Evolutionary conservation across 2,888 invertebrate species (phyloP), one percentile per base, ranked within the genome.

Genomic region (Lamellibrachia satsuma): DNA sequence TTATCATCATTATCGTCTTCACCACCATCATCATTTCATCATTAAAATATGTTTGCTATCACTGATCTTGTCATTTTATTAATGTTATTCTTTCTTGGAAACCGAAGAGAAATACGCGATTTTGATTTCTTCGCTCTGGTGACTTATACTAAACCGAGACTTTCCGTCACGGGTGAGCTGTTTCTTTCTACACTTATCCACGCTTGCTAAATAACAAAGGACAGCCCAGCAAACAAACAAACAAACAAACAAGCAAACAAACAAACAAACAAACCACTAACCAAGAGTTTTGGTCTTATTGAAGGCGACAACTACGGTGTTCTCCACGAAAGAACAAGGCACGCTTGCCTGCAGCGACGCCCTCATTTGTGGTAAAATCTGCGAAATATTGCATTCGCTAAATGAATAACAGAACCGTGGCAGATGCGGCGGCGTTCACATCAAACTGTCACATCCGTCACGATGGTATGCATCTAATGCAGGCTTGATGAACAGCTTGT

Each of bases 391-490:
- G 75, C 75, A 75, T 75, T 75, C 75, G 22, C 75, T 22, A 75
- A 75, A 75, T 75, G 22, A 75, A 75, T 75, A 75, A 75, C 75
- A 22, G 75, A 75, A 22, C 15, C 75, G 75, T 75, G 75, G 15
- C 75, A 75, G 75, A 75, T 75, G 11, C 75, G 22, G 22, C 75
- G 75, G 22, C 75, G 11, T 75, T 75, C 15, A 22, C 75, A 75
- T 75, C 75, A 75, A 75, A 75, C 75, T 75, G 75, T 75, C 75
- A 75, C 75, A 75, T 75, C 75, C 75, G 75, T 75, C 75, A 75
- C 75, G 15, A 75, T 22, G 11, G 11, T 75, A 75, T 22, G 75
- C 22, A 15, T 75, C 75, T 75, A 75, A 22, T 11, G 75, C 22
- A 1, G 15, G 75, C 15, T 75, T 75, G 75, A 75, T 75, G 75